Evolutionary conservation across 2,113 vertebrate species (phyloP).

Genomic region (Butorides virescens): DNA sequence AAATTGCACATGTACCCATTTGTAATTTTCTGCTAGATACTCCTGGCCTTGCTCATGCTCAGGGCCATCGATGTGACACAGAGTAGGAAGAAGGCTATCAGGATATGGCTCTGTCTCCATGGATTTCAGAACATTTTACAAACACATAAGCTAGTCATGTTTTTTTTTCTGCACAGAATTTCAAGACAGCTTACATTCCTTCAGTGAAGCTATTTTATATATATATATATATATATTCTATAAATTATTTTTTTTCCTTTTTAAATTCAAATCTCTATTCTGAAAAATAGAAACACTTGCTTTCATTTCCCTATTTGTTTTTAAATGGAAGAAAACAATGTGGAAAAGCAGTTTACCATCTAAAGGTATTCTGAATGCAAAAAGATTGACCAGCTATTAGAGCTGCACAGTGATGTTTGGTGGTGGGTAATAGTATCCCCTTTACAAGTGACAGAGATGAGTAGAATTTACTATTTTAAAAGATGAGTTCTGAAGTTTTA

Average conservation of each 20-base stretch:
- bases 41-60: not conserved
- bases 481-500: not conserved
- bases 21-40: conserved; percentile 16
- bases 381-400: not conserved
- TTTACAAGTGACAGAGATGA: not conserved
- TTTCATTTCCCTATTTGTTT: not conserved
- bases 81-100: not conserved
- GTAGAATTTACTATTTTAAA: not conserved
- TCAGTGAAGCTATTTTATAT: not conserved
- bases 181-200: not conserved
- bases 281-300: not conserved
- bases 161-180: not conserved
- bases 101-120: not conserved
- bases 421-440: not conserved
- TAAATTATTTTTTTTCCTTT: not conserved
- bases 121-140: not conserved
- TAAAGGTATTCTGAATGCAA: not conserved
- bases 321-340: not conserved
- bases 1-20: conserved; percentile 29
- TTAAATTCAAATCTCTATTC: not conserved
- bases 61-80: not conserved
- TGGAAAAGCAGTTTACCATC: not conserved
- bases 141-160: not conserved
- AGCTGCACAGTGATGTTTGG: not conserved
- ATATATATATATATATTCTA: not conserved